A percentile compares a stretch with the other conserved stretches of the same genome.
Conservation (phyloP, 35 echinoderm and acorn worm species). For the Stichopus chloronotus region DNA sequence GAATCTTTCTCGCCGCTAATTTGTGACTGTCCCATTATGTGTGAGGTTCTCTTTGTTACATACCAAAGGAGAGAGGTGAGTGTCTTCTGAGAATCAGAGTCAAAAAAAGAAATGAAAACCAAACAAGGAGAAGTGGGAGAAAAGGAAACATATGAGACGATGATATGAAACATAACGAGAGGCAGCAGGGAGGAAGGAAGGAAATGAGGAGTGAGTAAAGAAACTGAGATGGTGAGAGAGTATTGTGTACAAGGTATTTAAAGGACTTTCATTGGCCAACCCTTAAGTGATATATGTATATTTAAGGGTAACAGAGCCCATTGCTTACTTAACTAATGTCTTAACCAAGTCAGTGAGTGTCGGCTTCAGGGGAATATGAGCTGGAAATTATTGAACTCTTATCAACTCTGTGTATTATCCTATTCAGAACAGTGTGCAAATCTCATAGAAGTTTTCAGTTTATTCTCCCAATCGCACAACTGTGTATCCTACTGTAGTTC, state of each 20-base stretch:
- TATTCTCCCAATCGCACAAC: too few species aligned
- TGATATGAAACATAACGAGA: not conserved
- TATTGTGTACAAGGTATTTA: too few species aligned
- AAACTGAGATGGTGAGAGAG: not conserved
- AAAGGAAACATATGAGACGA: not conserved
- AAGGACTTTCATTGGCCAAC: not conserved
- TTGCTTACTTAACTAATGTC: not conserved
- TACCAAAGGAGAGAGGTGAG: not conserved
- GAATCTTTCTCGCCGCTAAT: slow-evolving; percentile 25
- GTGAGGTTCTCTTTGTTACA: slow-evolving; percentile 31
- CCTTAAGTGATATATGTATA: not conserved
- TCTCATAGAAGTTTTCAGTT: too few species aligned
- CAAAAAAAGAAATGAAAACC: slow-evolving; percentile 17
- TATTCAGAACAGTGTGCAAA: too few species aligned
- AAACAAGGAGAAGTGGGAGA: slow-evolving; percentile 2
- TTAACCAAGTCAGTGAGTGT: not conserved
- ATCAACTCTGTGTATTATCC: too few species aligned
- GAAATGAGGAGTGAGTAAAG: not conserved
- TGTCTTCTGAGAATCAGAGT: slow-evolving; percentile 20
- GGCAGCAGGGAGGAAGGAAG: not conserved
- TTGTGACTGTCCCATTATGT: slow-evolving; percentile 35
- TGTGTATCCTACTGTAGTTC: too few species aligned
- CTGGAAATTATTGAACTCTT: too few species aligned
- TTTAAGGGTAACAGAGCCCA: not conserved
- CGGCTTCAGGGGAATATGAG: too few species aligned